Conservation (phyloP, 2,888 invertebrate genomes). For the Endotricha flammealis region DNA sequence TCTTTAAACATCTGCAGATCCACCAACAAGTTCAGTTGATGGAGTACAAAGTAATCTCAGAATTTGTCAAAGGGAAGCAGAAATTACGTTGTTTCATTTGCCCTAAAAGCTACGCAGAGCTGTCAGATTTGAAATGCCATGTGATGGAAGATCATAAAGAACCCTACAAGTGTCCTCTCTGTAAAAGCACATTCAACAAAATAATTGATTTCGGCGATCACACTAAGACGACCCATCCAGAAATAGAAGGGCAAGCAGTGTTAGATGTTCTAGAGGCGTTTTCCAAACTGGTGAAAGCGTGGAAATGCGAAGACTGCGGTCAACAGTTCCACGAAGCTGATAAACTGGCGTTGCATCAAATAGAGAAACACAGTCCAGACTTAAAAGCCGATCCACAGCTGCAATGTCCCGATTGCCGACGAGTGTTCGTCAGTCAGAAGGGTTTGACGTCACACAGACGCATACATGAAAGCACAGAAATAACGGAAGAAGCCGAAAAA, state of each 20-base stretch:
- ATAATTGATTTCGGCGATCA: slow-evolving; percentile 63
- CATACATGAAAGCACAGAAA: slow-evolving; percentile 53
- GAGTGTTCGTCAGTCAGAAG: slow-evolving; percentile 62
- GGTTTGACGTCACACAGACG: slow-evolving; percentile 60
- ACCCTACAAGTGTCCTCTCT: slow-evolving; percentile 56
- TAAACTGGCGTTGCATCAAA: slow-evolving; percentile 60
- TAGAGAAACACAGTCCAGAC: slow-evolving; percentile 58
- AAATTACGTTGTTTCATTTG: slow-evolving; percentile 64
- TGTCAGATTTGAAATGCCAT: slow-evolving; percentile 59
- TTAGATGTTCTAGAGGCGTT: slow-evolving; percentile 64
- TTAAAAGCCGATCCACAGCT: slow-evolving; percentile 50
- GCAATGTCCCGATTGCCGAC: slow-evolving; percentile 60
- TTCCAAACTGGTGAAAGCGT: slow-evolving; percentile 60
- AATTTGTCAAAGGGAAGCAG: slow-evolving; percentile 59
- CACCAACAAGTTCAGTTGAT: slow-evolving; percentile 69
- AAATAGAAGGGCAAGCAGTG: slow-evolving; percentile 58
- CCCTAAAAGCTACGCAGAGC: slow-evolving; percentile 44
- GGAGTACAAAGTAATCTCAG: slow-evolving; percentile 67
- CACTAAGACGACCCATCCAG: slow-evolving; percentile 55
- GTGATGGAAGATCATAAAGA: slow-evolving; percentile 63
- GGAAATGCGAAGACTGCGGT: slow-evolving; percentile 70
- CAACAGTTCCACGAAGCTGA: slow-evolving; percentile 64
- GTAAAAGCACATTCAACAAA: slow-evolving; percentile 52
- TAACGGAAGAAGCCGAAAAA: slow-evolving; percentile 39
- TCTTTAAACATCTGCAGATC: slow-evolving; percentile 62